Evolutionary conservation across 2,797 vertebrate genomes (phyloP), one percentile per base, ranked within the genome.

Genomic region (Notamacropus eugenii): DNA sequence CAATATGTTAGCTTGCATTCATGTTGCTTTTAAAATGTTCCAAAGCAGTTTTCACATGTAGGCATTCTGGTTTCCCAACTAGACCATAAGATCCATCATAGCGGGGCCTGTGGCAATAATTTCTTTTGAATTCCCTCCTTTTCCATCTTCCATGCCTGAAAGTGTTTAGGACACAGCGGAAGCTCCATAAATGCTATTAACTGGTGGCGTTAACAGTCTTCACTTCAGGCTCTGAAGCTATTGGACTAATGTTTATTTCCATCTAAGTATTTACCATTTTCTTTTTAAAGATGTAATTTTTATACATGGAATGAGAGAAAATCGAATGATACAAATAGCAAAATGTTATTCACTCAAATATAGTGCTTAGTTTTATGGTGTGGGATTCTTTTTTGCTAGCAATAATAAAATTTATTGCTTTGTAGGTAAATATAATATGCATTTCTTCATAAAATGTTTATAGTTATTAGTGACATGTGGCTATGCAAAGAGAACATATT

Each of bases 1-100:
- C 28, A 52, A 4, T 92, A 57, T 95, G 50, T 28, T 96, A 58
- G 94, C 91, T 97, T 91, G 34, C 54, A 58, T 52, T 93, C 92
- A 82, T 67, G 40, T 67, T 67, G 54, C 14, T n/a, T 91, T 92
- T 52, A 92, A 55, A 1, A 59, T 55, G 59, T 90, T 54, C 56
- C 93, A 93, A 74, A 90, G 14, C 87, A 94, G 55, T 11, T 93
- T 93, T 93, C 57, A 87, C 91, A 3, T 54, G 40, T 14, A 92
- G 55, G 59, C 90, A 29, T 56, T 91, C 54, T 67, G 59, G 67
- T 92, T 55, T 27, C 54, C 11, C 16, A 74, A 34, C 52, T 50
- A 95, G 95, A 94, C 92, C 34, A 91, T n/a, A 67, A 55, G 9
- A 13, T 14, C 74, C 9, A 46, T 50, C 22, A 55, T 28, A 94